Base-by-base conservation (phyloP, 2,797 vertebrate genomes). In the Sebastes flavidus region DNA sequence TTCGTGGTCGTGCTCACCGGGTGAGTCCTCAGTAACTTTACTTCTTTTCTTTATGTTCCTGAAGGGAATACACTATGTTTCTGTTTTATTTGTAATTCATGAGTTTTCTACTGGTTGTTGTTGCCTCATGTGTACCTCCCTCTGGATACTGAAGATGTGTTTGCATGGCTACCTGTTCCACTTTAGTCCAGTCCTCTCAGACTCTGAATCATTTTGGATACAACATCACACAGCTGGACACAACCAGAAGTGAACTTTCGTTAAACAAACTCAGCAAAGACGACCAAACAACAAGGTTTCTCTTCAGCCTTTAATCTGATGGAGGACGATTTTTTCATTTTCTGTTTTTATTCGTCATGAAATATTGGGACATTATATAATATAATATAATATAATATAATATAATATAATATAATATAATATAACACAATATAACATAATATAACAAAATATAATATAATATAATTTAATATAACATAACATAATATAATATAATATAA, bases 1-100 rank as follows among this genome's bases (percentile, higher is more conserved):
- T 99, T 99, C 5, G 97, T 98, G 83, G 97, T 98, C 77, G 98
- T 99, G 80, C 95, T 98, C 75, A 98, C 98, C 0, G 97, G 97
- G 97, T 98, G 80, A 97, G 97, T 91, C 59, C 38, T 5, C 42
- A 62, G 11, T 1, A 3, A 24, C 30, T 9, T 55, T 1, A 20
- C 0, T 72, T 49, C 5, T 14, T 27, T 25, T 2, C 4, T 25
- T 30, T 6, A 12, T 2, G 2, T 4, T 10, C 1, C 8, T 36
- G 6, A 2, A 3, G 5, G 20, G 18, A 62, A 29, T 16, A 9
- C 4, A 4, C 1, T 32, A 32, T 13, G 3, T 42, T 46, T 6
- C 2, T 27, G 4, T 27, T 14, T 20, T 20, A 18, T 68, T 65
- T 25, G 12, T 32, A 38, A 38, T 38, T 38, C 36, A 3, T 46